Base-by-base conservation (phyloP, 1,140 invertebrate species). In the Sitodiplosis mosellana region DNA sequence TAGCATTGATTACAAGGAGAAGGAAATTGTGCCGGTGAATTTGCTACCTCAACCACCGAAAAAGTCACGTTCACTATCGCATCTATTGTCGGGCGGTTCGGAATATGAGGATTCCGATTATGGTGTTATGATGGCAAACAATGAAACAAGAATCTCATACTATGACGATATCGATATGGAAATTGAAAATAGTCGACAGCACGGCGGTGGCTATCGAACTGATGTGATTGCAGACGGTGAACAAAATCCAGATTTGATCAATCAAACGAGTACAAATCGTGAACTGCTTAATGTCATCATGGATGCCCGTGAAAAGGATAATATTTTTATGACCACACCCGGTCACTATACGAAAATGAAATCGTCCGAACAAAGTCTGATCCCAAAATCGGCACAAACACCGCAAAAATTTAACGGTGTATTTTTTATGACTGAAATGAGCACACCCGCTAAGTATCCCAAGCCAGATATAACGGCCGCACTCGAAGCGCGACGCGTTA, bases 1-100 rank as follows among this genome's bases (percentile, higher is more conserved):
- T 21, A 60, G 66, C 8, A 59, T 60, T 14, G 58, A 66, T n/a
- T 53, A 53, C 45, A 56, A 55, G 36, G 76, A 78, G 55, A 57
- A 64, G 46, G 69, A 76, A 51, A 79, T 78, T 34, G 66, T 79
- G 37, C 77, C 77, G 2, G 71, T 65, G 1, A 75, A 74, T 55
- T 70, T 79, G 48, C 57, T 77, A 11, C 76, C 77, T 2, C 73
- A 76, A 53, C 77, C 77, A 40, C 74, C 76, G 0, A 54, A 74
- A 63, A 64, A 64, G 42, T 56, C 61, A 53, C 67, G 75, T 8
- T 76, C 74, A 36, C 54, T 78, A 34, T 64, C 71, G 12, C 72
- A 75, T 57, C 58, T 74, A 21, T 70, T 64, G 12, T 51, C 58
- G 1, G 27, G 27, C 10, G 58, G 58, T 2, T 54, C 53, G 8